Conservation (phyloP, 2,888 invertebrate species). For the Gibbula magus region DNA sequence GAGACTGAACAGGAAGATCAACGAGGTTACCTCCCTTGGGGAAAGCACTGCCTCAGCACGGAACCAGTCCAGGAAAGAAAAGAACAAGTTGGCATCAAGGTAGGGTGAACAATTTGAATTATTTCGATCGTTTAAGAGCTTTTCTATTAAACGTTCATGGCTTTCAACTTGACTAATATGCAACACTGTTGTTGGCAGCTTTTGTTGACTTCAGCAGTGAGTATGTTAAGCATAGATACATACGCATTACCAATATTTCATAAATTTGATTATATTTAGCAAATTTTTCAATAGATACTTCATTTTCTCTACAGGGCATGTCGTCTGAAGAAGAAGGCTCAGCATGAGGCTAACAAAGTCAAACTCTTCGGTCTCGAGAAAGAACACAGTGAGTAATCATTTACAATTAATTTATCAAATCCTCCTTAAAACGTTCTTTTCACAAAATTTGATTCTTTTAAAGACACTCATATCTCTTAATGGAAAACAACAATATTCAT, state of each 20-base stretch:
- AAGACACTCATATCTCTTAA: too few relatives aligned
- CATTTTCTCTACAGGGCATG: conserved; percentile 83
- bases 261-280: too few relatives aligned
- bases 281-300: too few relatives aligned
- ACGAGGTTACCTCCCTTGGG: conserved; percentile 96
- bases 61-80: conserved; percentile 85
- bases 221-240: too few relatives aligned
- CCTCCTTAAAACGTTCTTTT: too few relatives aligned
- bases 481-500: too few relatives aligned
- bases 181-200: too few relatives aligned
- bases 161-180: too few relatives aligned
- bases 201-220: neutral
- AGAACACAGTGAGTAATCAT: conserved; percentile 89
- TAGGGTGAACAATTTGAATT: conserved; percentile 51
- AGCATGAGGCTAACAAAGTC: conserved; percentile 98
- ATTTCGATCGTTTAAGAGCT: too few relatives aligned
- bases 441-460: too few relatives aligned
- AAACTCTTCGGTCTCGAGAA: conserved; percentile 93
- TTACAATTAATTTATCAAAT: neutral
- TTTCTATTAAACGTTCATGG: too few relatives aligned
- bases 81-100: conserved; percentile 96
- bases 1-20: conserved; percentile 91
- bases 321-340: conserved; percentile 97
- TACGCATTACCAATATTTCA: too few relatives aligned
- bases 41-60: conserved; percentile 74